Evolutionary conservation across 2,888 invertebrate species (phyloP), one percentile per base, ranked within the genome.

Genomic region (Luperina nickerlii): DNA sequence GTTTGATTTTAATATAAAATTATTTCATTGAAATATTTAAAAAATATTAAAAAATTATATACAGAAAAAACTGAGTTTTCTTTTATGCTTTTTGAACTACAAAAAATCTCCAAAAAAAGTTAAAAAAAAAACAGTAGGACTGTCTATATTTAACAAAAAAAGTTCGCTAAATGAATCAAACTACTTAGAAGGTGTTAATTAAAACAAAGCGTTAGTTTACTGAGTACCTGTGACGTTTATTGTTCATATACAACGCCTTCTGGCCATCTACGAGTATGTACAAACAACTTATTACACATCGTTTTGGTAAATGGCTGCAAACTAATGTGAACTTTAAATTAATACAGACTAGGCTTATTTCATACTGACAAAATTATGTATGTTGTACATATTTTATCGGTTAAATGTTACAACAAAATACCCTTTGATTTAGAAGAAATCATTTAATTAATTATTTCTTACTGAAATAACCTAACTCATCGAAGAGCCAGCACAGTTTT

Each of bases 161-260:
- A 54, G 69, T 87, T 78, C 83, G 71, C 84, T 85, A 87, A 81
- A 76, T 81, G 83, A 87, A 86, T 86, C 84, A 72, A 82, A 87
- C 76, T 81, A 87, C 76, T 70, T 62, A 76, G 70, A 83, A 85
- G 89, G 88, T 88, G 84, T 90, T 90, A 90, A 91, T 89, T 91
- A 84, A 91, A 91, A 90, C 86, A 83, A 89, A 81, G 82, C 83
- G 57, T 80, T 85, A 76, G 45, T 75, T 87, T 79, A 83, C 80
- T 83, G 87, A 79, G 76, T 86, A 90, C 85, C 84, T 87, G 79
- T 74, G 79, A 79, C 78, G 67, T 90, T 90, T 90, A 90, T 90
- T 84, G 84, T 78, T 85, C 86, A 79, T 74, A 84, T 75, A 88
- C 80, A 88, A 79, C 87, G 74, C 79, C 85, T 65, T 76, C 74